Base-by-base conservation (phyloP, 92 coral and sea anemone species). In the Phenganax marumi region DNA sequence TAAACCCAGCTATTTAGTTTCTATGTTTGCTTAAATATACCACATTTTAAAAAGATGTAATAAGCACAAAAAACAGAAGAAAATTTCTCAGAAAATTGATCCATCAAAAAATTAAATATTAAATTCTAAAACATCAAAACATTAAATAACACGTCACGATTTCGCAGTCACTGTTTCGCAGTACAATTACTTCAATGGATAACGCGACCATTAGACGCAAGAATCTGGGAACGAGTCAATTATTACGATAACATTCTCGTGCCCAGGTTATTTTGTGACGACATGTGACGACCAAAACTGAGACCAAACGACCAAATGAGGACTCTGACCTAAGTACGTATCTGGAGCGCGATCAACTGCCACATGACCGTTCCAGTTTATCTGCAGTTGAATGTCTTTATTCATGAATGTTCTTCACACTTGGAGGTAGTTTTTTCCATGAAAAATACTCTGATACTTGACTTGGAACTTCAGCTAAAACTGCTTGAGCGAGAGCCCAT, bases 401-500 rank as follows among this genome's bases (percentile, higher is more conserved):
- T 17, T 61, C n/a, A 8, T 26, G 23, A 61, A 26, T 61, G n/a
- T 61, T 61, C 23, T 7, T 76, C 1, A 21, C 55, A 23, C 3
- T 21, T 3, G 82, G 82, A 25, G 82, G 0, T 10, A 76, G 50
- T 48, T 77, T 77, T 71, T 77, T 77, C 54, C 58, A 58, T 16
- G 53, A 8, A 18, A 77, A 77, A 61, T 77, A 77, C 58, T 77
- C 82, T 0, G 82, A 39, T 19, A 77, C 82, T 61, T 77, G 82
- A 33, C 48, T 58, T 7, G 82, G 82, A 2, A 77, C 82, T 22
- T 77, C 82, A 5, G 82, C 82, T 46, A 77, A 50, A 33, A 77
- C 82, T 24, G 82, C 70, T 61, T 77, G 82, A 12, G 82, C 82
- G 8, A 77, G 47, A 1, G 82, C 82, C 70, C 71, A 77, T 12